A percentile compares a stretch with the other conserved stretches of the same genome.
Evolutionary conservation across 2,888 invertebrate species (phyloP).

Genomic region (Apamea anceps): DNA sequence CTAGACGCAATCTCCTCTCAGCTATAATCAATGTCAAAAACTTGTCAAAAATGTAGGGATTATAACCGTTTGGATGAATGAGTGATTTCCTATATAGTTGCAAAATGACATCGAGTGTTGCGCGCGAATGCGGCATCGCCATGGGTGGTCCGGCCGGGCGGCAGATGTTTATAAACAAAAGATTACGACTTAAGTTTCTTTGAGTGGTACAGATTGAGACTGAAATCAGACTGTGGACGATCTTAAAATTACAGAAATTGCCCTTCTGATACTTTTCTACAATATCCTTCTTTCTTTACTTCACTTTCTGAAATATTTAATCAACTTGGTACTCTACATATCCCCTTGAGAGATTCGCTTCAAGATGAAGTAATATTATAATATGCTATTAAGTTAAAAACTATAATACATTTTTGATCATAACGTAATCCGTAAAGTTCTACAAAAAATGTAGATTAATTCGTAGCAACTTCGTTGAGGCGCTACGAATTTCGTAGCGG

Average conservation of each 20-base stretch:
- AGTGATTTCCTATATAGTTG: too few relatives aligned
- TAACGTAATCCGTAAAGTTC: slow-evolving; percentile 30
- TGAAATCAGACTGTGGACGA: not conserved
- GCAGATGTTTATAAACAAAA: too few relatives aligned
- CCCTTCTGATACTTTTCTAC: not conserved
- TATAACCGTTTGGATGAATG: too few relatives aligned
- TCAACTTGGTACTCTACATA: not conserved
- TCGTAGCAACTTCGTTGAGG: slow-evolving; percentile 40
- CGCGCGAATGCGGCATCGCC: too few relatives aligned
- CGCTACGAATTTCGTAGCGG: slow-evolving; percentile 47
- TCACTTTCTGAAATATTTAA: slow-evolving; percentile 6
- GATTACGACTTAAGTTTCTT: too few relatives aligned
- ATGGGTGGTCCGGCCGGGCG: too few relatives aligned
- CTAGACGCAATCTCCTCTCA: too few relatives aligned
- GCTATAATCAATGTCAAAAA: too few relatives aligned
- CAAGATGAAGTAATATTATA: slow-evolving; percentile 10
- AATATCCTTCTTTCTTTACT: not conserved
- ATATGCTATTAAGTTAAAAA: slow-evolving; percentile 6
- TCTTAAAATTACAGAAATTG: not conserved
- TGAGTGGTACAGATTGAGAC: too few relatives aligned
- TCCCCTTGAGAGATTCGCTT: slow-evolving; percentile 4
- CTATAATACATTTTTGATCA: slow-evolving; percentile 16
- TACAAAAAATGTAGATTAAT: slow-evolving; percentile 30
- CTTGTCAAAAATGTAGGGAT: not conserved
- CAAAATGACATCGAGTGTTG: too few relatives aligned